Base-by-base conservation (phyloP, 2,113 vertebrate genomes). In the Paraplagusia blochii region DNA sequence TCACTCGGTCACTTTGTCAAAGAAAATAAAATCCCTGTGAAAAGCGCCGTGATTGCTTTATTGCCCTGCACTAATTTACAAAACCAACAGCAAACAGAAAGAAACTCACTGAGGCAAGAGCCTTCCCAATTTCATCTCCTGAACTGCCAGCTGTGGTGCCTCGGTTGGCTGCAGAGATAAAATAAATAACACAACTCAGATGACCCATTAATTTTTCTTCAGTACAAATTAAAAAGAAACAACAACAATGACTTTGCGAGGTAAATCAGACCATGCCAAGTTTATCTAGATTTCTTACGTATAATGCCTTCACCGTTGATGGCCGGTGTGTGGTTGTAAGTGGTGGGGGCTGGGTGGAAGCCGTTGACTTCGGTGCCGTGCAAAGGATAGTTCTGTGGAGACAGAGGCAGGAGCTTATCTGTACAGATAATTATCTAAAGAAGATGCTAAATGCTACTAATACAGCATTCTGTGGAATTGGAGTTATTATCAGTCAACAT, bases 81-180 rank as follows among this genome's bases (percentile, higher is more conserved):
- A 61, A 68, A 51, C 7, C 9, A 36, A 17, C 17, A 64, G 62
- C 29, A 66, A 60, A 70, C 18, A 40, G 8, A 61, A 49, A 53
- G 61, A 7, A 68, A 78, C 94, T 94, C 86, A 99, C 97, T 74
- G 97, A 99, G 73, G 96, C 97, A 77, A 99, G 90, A 52, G 97
- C 97, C 86, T 99, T 99, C 70, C 97, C 97, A 13, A 99, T 95
- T 18, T 97, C 97, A 1, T 99, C 97, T 73, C 97, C 96, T 0
- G 97, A 98, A 88, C 97, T 99, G 77, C 93, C 90, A 11, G 95
- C 91, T 5, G 94, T 90, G 62, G 92, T 93, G 81, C 92, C 92
- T 81, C 95, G 89, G 82, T 90, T 93, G 56, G 93, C 96, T 97
- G 86, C 44, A 64, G 74, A 63, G 44, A 66, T 16, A 80, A 52